Conservation (phyloP, 2,113 vertebrate species). For the Oncorhynchus mykiss region DNA sequence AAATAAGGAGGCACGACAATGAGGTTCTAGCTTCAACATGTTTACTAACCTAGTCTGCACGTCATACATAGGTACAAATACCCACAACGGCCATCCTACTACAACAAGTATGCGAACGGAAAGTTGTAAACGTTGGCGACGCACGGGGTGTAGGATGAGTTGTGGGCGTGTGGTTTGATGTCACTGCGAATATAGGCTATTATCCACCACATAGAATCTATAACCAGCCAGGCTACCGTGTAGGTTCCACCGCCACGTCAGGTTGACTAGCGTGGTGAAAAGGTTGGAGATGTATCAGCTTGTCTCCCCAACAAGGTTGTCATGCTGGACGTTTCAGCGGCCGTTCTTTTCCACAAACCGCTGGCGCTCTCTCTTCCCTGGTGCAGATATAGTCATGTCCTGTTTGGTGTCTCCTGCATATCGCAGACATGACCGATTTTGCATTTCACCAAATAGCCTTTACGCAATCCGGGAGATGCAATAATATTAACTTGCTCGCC, state of each 20-base stretch:
- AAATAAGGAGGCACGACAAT: too few species aligned
- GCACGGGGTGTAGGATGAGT: slow-evolving; percentile 77
- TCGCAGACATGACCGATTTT: slow-evolving; percentile 70
- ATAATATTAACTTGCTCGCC: not conserved
- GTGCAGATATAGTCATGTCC: slow-evolving; percentile 64
- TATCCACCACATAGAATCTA: slow-evolving; percentile 91
- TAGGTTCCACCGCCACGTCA: slow-evolving; percentile 92
- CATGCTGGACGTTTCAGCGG: slow-evolving; percentile 87
- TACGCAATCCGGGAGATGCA: slow-evolving; percentile 27
- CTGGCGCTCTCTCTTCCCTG: slow-evolving; percentile 78
- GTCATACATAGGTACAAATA: too few species aligned
- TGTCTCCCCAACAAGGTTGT: slow-evolving; percentile 85
- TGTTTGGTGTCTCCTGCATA: slow-evolving; percentile 76
- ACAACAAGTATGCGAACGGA: slow-evolving; percentile 84
- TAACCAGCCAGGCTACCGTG: slow-evolving; percentile 86
- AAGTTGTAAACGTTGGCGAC: slow-evolving; percentile 91
- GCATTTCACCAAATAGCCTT: slow-evolving; percentile 27
- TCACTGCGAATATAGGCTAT: slow-evolving; percentile 85
- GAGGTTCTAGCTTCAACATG: too few species aligned
- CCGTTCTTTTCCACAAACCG: slow-evolving; percentile 91
- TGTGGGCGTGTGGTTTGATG: slow-evolving; percentile 72
- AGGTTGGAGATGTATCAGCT: slow-evolving; percentile 85
- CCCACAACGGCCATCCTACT: too few species aligned
- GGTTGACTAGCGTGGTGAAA: slow-evolving; percentile 87
- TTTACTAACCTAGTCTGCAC: too few species aligned